These are phyloP conservation scores for Sturnus vulgaris DNA, from an alignment of 2,113 vertebrate genomes.

Conservation along the genomic window DNA sequence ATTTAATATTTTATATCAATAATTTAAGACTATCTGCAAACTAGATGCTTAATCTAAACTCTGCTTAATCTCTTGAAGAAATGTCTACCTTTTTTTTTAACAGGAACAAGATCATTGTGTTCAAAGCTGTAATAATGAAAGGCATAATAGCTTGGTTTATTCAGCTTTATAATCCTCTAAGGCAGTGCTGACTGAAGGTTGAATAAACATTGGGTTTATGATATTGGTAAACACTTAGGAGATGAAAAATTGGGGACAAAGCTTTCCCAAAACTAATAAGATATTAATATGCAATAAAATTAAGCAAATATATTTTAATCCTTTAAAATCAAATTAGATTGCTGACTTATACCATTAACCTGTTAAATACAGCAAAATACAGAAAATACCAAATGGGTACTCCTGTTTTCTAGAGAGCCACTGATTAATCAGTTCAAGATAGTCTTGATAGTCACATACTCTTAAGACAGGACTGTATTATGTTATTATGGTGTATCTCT, in stretches of 20 bases:
- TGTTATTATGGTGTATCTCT: not conserved
- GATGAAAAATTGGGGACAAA: not conserved
- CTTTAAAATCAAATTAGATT: not conserved
- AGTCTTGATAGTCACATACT: not conserved
- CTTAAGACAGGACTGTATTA: not conserved
- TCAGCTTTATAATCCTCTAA: slow-evolving; percentile 38
- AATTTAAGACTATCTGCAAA: slow-evolving; percentile 2
- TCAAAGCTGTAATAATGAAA: slow-evolving; percentile 18
- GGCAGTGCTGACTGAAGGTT: not conserved
- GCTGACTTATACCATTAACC: not conserved
- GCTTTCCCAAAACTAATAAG: not conserved
- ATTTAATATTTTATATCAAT: slow-evolving; percentile 33
- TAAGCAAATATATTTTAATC: not conserved
- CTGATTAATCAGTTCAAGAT: not conserved
- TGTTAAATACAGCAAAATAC: not conserved
- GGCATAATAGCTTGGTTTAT: not conserved
- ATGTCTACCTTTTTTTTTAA: not conserved
- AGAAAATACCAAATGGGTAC: not conserved
- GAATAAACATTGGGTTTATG: slow-evolving; percentile 11
- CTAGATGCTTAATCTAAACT: not conserved
- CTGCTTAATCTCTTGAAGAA: not conserved
- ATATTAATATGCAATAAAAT: slow-evolving; percentile 1
- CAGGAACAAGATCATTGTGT: not conserved
- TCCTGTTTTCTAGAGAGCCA: not conserved
- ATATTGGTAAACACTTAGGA: not conserved